These are phyloP conservation scores for Somateria mollissima DNA, from an alignment of 2,797 vertebrate species.

Conservation along the genomic window DNA sequence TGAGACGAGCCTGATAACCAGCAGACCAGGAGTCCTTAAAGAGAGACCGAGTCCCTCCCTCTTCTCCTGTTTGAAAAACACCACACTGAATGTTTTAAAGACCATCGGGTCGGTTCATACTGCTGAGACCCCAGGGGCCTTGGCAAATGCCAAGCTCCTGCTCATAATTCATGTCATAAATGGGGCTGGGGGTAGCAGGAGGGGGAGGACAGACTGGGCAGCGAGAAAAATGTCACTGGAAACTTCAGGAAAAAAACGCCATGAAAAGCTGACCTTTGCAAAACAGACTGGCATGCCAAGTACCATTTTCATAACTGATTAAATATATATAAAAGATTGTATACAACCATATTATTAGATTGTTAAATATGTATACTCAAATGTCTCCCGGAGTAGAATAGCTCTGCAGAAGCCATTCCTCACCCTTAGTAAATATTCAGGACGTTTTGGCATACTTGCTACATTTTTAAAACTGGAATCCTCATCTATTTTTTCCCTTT, in stretches of 20 bases:
- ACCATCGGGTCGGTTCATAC: background rate
- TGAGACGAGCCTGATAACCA: background rate
- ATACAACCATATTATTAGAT: background rate
- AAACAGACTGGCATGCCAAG: background rate
- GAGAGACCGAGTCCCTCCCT: background rate
- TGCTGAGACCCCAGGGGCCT: background rate
- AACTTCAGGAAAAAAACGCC: background rate
- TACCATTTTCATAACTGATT: background rate
- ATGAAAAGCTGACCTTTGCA: background rate
- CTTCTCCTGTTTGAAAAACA: background rate
- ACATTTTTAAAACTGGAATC: background rate
- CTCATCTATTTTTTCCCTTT: background rate
- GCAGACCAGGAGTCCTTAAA: background rate
- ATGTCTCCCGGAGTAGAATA: background rate
- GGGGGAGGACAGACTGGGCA: background rate
- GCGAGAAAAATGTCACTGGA: background rate
- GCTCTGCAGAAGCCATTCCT: constrained; percentile 4
- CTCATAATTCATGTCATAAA: background rate
- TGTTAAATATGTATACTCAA: background rate
- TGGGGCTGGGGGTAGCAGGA: background rate
- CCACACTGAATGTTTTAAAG: background rate
- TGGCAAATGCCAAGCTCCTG: background rate
- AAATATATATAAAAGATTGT: background rate
- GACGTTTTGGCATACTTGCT: background rate
- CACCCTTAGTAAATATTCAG: background rate